A percentile compares a stretch with the other conserved stretches of the same genome.
Conservation (phyloP, 2,797 vertebrate species). For the Siniperca scherzeri region DNA sequence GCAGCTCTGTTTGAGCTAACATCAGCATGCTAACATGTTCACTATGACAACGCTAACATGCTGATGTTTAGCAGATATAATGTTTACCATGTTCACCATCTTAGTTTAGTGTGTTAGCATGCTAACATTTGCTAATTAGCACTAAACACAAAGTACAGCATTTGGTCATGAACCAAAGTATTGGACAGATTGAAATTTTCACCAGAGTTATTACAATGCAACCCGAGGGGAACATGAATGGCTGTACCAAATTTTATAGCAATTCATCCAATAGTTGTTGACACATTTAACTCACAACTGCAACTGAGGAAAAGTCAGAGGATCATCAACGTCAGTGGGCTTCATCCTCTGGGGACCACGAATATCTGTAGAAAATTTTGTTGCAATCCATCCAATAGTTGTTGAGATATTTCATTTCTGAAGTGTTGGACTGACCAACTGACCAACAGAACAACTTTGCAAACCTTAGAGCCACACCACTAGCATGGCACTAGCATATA, state of each 20-base stretch:
- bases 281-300: neutral
- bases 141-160: neutral
- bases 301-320: neutral
- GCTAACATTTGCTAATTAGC: neutral
- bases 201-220: neutral
- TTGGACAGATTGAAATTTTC: neutral
- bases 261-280: neutral
- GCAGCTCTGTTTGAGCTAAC: neutral
- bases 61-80: neutral
- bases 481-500: neutral
- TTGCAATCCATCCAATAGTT: neutral
- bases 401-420: neutral
- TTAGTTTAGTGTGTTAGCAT: neutral
- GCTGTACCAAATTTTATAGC: too few species aligned
- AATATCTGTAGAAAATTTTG: neutral
- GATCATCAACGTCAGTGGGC: neutral
- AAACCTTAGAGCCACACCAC: too few species aligned
- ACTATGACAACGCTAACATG: neutral
- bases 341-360: neutral
- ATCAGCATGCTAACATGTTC: neutral
- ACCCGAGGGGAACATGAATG: neutral
- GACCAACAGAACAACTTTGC: neutral
- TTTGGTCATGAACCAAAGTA: neutral
- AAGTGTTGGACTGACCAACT: neutral
- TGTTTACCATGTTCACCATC: neutral